Conservation (phyloP, 2,113 vertebrate genomes). For the Zapornia atra region DNA sequence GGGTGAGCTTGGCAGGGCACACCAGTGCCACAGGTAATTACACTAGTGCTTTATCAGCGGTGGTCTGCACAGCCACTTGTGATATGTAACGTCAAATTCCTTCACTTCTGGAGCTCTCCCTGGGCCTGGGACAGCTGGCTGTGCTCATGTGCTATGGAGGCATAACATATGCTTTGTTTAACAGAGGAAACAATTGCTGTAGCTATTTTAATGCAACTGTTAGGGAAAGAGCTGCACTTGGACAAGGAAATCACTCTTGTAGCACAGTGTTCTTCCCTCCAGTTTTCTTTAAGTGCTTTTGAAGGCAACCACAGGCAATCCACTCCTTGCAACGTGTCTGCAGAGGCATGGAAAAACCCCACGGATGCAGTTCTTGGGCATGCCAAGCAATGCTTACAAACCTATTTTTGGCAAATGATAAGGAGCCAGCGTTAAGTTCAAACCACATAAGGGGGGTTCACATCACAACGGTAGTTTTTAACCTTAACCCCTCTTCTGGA, state of each 20-base stretch:
- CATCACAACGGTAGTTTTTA: neutral
- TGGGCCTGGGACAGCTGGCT: slow-evolving; percentile 6
- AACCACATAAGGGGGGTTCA: neutral
- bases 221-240: neutral
- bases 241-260: neutral
- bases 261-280: neutral
- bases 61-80: slow-evolving; percentile 19
- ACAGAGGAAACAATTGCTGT: neutral
- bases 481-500: neutral
- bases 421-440: neutral
- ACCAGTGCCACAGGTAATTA: neutral
- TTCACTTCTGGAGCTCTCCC: neutral
- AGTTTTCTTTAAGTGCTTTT: neutral
- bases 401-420: slow-evolving; percentile 45
- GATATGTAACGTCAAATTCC: slow-evolving; percentile 4
- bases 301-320: neutral
- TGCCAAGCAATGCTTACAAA: neutral
- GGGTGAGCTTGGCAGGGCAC: neutral
- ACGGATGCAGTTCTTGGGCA: neutral
- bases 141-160: neutral
- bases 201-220: neutral
- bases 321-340: neutral
- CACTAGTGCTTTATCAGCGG: neutral
- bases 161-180: neutral
- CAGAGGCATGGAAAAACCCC: neutral